Percentiles rank a stretch among this genome's conserved stretches.
Evolutionary conservation across 2,888 invertebrate species (phyloP).

Genomic region (Hydrotaea cyrtoneurina): DNA sequence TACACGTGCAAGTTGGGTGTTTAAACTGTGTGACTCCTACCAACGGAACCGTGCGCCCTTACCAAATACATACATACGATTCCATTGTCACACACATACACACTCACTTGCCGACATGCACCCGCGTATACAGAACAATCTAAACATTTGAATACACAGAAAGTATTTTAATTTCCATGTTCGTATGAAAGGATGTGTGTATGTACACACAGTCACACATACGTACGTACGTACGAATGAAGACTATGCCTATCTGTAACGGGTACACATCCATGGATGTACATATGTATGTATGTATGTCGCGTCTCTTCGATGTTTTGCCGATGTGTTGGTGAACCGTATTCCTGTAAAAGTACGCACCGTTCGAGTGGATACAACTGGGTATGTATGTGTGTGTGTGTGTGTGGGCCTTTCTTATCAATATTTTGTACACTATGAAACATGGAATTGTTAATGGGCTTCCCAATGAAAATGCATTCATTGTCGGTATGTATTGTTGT

Average conservation of each 20-base stretch:
- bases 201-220: not conserved
- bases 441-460: slow-evolving; percentile 63
- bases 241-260: slow-evolving; percentile 3
- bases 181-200: not conserved
- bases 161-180: not conserved
- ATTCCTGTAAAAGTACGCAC: slow-evolving; percentile 1
- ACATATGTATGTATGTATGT: not conserved
- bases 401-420: slow-evolving; percentile 56
- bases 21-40: not conserved
- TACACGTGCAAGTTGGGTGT: not conserved
- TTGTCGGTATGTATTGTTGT: slow-evolving; percentile 39
- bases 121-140: not conserved
- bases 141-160: slow-evolving; percentile 6
- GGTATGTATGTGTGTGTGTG: slow-evolving; percentile 8
- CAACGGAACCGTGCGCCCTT: not conserved
- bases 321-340: not conserved
- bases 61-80: not conserved
- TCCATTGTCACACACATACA: not conserved
- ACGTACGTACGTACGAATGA: not conserved
- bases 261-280: not conserved
- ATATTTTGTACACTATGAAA: slow-evolving; percentile 61
- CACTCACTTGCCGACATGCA: not conserved
- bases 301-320: not conserved
- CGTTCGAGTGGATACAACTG: not conserved
- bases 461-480: slow-evolving; percentile 63